These are phyloP conservation scores for Sturnus vulgaris DNA, from an alignment of 2,113 vertebrate genomes.

Conservation along the genomic window DNA sequence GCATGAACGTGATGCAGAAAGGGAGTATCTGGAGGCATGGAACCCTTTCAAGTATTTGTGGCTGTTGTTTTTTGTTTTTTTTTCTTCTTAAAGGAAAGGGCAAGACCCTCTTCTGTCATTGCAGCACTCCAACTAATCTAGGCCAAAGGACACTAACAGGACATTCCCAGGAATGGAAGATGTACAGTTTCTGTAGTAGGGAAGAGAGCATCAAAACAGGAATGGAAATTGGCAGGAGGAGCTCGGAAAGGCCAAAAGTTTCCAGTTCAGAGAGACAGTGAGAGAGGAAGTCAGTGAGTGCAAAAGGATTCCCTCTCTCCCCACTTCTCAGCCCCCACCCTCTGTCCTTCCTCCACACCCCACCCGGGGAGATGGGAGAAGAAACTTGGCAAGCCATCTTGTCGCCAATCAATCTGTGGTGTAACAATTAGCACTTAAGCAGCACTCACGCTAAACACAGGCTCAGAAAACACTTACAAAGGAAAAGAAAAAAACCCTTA, in stretches of 20 bases:
- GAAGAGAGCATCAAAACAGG: not conserved
- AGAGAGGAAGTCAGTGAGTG: slow-evolving; percentile 41
- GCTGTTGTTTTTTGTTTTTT: too few species aligned
- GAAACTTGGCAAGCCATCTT: slow-evolving; percentile 79
- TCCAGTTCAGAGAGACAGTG: slow-evolving; percentile 15
- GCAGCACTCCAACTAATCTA: not conserved
- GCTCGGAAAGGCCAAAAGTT: not conserved
- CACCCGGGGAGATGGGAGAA: slow-evolving; percentile 56
- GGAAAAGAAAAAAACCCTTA: not conserved
- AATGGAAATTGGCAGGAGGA: not conserved
- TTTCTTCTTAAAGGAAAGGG: not conserved
- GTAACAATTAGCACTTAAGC: slow-evolving; percentile 85
- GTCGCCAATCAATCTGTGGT: slow-evolving; percentile 85
- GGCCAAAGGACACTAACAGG: not conserved
- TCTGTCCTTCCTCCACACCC: slow-evolving; percentile 33
- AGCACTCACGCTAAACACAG: slow-evolving; percentile 75
- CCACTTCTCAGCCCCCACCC: not conserved
- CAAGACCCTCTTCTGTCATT: not conserved
- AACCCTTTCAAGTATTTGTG: not conserved
- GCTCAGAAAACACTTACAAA: slow-evolving; percentile 72
- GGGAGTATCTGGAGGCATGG: not conserved
- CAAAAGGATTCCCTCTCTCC: slow-evolving; percentile 69
- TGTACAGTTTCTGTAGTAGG: not conserved
- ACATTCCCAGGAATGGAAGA: not conserved
- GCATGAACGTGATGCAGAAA: not conserved